These are phyloP conservation scores for Nemopilema nomurai DNA, from an alignment of 30 jellyfish, hydroid and myxozoan species.

Conservation along the genomic window DNA sequence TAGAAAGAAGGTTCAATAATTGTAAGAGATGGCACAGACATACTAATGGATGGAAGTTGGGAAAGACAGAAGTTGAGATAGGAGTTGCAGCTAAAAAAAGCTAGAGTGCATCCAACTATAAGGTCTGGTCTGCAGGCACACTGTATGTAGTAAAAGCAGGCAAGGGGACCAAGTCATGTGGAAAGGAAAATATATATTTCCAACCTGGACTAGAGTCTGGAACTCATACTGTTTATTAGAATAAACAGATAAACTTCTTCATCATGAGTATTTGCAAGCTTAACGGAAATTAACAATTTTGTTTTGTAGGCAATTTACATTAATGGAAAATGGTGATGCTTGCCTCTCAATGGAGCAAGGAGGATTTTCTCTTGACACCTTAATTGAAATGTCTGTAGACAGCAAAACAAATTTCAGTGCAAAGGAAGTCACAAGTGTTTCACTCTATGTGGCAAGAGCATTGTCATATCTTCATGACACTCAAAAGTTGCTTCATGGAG, in stretches of 20 bases:
- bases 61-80: too few relatives aligned
- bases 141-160: too few relatives aligned
- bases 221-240: too few relatives aligned
- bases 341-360: constrained; percentile 92
- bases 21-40: too few relatives aligned
- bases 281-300: background rate
- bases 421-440: constrained; percentile 48
- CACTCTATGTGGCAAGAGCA: constrained; percentile 74
- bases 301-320: constrained; percentile 9
- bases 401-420: constrained; percentile 55
- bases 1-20: too few relatives aligned
- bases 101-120: too few relatives aligned
- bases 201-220: too few relatives aligned
- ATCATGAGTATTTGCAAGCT: background rate
- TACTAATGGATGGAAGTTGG: too few relatives aligned
- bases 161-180: too few relatives aligned
- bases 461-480: constrained; percentile 69
- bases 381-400: constrained; percentile 53
- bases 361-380: constrained; percentile 70
- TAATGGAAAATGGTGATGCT: constrained; percentile 70
- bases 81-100: too few relatives aligned
- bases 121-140: too few relatives aligned
- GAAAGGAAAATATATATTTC: too few relatives aligned
- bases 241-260: background rate
- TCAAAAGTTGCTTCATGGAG: constrained; percentile 85